A percentile compares a stretch with the other conserved stretches of the same genome.
Conservation (phyloP, 2,113 vertebrate species). For the Hystrix cristata region DNA sequence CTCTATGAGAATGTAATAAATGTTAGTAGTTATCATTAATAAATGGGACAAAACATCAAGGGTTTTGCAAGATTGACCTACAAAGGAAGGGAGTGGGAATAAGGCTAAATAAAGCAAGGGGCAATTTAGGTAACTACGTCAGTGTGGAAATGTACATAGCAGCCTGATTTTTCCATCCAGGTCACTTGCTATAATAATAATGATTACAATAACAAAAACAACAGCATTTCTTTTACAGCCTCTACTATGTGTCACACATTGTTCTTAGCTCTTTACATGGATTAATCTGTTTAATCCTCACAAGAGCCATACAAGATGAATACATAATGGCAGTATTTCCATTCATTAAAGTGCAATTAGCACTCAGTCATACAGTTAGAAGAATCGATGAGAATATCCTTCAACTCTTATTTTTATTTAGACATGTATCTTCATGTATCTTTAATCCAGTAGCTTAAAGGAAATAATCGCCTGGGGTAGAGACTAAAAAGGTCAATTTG, state of each 20-base stretch:
- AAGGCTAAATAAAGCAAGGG: not conserved
- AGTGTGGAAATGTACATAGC: too few species aligned
- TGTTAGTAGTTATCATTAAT: not conserved
- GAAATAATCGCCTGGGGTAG: not conserved
- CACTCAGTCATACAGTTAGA: not conserved
- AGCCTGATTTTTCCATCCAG: not conserved
- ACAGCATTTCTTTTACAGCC: not conserved
- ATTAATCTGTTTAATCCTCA: not conserved
- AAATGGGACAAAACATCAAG: not conserved
- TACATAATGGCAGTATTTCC: not conserved
- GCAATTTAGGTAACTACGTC: not conserved
- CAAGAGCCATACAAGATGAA: not conserved
- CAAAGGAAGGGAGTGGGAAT: not conserved
- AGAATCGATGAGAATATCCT: not conserved
- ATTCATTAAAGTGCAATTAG: not conserved
- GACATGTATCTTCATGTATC: too few species aligned
- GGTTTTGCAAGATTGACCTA: not conserved
- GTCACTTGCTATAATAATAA: not conserved
- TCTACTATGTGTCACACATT: not conserved
- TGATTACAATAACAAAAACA: not conserved
- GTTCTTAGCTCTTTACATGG: not conserved
- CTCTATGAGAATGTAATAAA: not conserved
- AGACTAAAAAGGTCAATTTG: not conserved
- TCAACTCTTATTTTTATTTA: not conserved
- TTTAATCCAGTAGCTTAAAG: not conserved